Evolutionary conservation across 2,888 invertebrate species (phyloP).

Genomic region (Altica lythri): DNA sequence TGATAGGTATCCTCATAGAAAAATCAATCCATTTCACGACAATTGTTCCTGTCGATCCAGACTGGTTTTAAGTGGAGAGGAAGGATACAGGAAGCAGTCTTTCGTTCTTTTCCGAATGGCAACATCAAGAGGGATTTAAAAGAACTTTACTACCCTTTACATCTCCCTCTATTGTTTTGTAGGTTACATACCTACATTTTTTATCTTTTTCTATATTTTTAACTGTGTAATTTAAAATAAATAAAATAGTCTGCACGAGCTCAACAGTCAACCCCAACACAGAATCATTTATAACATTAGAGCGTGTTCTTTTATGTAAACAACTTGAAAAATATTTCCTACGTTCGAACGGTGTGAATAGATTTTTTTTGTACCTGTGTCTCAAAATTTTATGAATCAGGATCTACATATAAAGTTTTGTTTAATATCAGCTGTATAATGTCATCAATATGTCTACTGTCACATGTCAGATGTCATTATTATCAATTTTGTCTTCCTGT

Average conservation of each 20-base stretch:
- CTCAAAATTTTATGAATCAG: no score
- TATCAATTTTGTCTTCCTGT: no score
- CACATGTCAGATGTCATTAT: no score
- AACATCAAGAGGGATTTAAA: conserved; percentile 30
- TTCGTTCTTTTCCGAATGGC: conserved; percentile 25
- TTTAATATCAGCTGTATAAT: no score
- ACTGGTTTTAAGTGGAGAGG: conserved; percentile 26
- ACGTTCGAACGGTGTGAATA: no score
- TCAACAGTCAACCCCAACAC: conserved; percentile 7
- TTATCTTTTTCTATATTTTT: no score
- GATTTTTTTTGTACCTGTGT: no score
- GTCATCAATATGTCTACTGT: no score
- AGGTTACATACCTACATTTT: conserved; percentile 20
- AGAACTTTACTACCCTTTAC: conserved; percentile 33
- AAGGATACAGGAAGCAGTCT: conserved; percentile 28
- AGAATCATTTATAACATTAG: conserved; percentile 25
- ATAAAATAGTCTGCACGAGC: conserved; percentile 23
- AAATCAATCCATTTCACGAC: conserved; percentile 1
- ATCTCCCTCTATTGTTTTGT: conserved; percentile 28
- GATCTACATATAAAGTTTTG: no score
- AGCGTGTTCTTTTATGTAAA: conserved; percentile 37
- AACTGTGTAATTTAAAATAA: conserved; percentile 19
- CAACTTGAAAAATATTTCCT: conserved; percentile 30
- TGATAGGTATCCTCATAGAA: no score
- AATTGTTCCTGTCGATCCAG: conserved; percentile 13